phyloP scores from a whole-genome alignment of 2,113 vertebrate genomes.

The Xiphophorus maculatus region DNA sequence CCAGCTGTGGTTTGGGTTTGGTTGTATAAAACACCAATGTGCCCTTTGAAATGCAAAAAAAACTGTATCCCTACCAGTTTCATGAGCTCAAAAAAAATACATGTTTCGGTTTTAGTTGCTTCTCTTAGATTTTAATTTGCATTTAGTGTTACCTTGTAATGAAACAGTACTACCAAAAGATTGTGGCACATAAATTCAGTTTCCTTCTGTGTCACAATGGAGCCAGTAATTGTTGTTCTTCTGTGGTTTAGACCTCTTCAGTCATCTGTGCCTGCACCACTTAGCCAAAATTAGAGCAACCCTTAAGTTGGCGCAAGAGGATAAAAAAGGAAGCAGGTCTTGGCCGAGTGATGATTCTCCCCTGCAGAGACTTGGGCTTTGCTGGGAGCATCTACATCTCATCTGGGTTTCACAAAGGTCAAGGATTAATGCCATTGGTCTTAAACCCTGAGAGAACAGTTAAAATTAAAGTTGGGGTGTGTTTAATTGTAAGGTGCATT shows the following conservation, averaged over 20 bases:
- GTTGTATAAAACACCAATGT: constrained; percentile 23
- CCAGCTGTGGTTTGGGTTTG: constrained; percentile 51
- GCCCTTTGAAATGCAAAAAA: constrained; percentile 15
- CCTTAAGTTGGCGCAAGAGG: constrained; percentile 49
- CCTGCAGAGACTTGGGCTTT: constrained; percentile 35
- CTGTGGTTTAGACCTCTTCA: constrained; percentile 36
- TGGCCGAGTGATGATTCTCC: constrained; percentile 46
- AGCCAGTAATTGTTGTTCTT: constrained; percentile 56
- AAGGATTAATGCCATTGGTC: constrained; percentile 30
- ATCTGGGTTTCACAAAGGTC: constrained; percentile 32
- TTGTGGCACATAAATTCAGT: constrained; percentile 23
- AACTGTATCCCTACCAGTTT: constrained; percentile 7
- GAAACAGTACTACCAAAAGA: constrained; percentile 31
- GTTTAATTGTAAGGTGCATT: constrained; percentile 15
- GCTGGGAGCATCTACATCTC: constrained; percentile 25
- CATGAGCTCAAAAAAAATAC: constrained; percentile 23
- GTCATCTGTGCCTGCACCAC: constrained; percentile 49
- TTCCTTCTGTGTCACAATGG: constrained; percentile 33
- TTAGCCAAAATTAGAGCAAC: constrained; percentile 57
- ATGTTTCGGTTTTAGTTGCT: constrained; percentile 15
- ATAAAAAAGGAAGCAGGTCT: constrained; percentile 71
- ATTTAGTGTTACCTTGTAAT: constrained; percentile 46
- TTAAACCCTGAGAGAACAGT: constrained; percentile 36
- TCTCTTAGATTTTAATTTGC: constrained; percentile 31
- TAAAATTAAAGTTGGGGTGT: constrained; percentile 47